Percentiles rank a stretch among this genome's conserved stretches.
phyloP scores from a whole-genome alignment of 2,113 vertebrate genomes.

The Actinemys pallida region DNA sequence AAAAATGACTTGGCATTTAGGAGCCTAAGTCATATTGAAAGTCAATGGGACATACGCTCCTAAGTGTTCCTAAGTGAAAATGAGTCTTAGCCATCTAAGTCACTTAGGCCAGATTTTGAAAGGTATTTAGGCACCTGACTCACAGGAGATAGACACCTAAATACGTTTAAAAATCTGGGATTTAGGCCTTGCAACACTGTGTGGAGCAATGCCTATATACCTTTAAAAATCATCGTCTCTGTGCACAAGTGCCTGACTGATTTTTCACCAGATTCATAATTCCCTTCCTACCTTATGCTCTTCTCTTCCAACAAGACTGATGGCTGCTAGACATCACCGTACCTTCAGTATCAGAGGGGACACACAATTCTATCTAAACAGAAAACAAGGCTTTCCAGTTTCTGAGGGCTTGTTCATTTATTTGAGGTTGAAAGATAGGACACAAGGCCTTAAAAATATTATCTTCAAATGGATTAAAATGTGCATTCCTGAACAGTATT shows the following conservation, averaged over 20 bases:
- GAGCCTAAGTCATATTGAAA: background rate
- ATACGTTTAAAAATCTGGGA: background rate
- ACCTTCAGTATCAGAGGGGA: background rate
- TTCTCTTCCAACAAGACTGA: accelerated
- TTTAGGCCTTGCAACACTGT: background rate
- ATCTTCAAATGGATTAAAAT: background rate
- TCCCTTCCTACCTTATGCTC: background rate
- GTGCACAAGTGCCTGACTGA: background rate
- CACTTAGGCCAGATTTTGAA: background rate
- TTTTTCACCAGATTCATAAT: background rate
- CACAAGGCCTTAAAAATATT: background rate
- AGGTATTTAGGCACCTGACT: background rate
- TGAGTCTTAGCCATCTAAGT: background rate
- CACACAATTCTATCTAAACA: background rate
- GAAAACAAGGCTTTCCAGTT: background rate
- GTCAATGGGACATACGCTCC: background rate
- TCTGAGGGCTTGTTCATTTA: background rate
- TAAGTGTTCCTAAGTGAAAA: background rate
- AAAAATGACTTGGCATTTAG: background rate
- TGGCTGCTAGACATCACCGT: background rate
- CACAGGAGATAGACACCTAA: background rate
- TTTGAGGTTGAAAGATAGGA: background rate
- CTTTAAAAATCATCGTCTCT: background rate
- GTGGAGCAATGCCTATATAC: background rate
- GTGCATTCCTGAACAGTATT: background rate